Evolutionary conservation across 2,113 vertebrate genomes (phyloP).

Genomic region (Anarrhichthys ocellatus): DNA sequence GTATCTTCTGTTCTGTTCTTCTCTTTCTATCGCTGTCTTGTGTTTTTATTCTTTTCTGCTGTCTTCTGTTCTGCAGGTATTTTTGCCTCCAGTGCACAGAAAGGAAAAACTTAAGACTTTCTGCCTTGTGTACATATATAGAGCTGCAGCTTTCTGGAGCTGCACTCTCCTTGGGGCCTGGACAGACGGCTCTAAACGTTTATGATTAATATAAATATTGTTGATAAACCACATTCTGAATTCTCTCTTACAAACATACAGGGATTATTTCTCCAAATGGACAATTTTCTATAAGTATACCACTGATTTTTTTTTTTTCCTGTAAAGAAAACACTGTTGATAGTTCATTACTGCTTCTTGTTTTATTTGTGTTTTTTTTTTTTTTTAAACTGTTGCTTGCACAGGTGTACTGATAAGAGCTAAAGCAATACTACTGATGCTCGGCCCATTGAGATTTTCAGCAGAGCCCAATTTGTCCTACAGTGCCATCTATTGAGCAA

Average conservation of each 20-base stretch:
- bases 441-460: constrained; percentile 57
- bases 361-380: constrained; percentile 17
- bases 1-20: neutral
- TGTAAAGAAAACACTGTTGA: constrained; percentile 65
- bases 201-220: constrained; percentile 64
- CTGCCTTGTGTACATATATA: constrained; percentile 79
- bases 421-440: constrained; percentile 78
- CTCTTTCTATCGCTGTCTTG: constrained; percentile 5
- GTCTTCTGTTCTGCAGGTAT: constrained; percentile 40
- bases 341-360: constrained; percentile 51
- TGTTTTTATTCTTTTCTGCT: constrained; percentile 23
- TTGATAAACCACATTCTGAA: constrained; percentile 60
- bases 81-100: constrained; percentile 69
- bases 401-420: constrained; percentile 72
- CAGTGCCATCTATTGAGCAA: constrained; percentile 75
- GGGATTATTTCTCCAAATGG: constrained; percentile 68
- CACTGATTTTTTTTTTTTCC: constrained; percentile 45
- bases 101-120: constrained; percentile 61
- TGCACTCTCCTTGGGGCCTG: constrained; percentile 62
- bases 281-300: constrained; percentile 57
- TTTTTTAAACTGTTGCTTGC: constrained; percentile 56
- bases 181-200: constrained; percentile 59
- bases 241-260: constrained; percentile 63
- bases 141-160: constrained; percentile 61
- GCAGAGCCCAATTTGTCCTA: constrained; percentile 65